Base-by-base conservation (phyloP, 2,797 vertebrate species). In the Danio aesculapii region DNA sequence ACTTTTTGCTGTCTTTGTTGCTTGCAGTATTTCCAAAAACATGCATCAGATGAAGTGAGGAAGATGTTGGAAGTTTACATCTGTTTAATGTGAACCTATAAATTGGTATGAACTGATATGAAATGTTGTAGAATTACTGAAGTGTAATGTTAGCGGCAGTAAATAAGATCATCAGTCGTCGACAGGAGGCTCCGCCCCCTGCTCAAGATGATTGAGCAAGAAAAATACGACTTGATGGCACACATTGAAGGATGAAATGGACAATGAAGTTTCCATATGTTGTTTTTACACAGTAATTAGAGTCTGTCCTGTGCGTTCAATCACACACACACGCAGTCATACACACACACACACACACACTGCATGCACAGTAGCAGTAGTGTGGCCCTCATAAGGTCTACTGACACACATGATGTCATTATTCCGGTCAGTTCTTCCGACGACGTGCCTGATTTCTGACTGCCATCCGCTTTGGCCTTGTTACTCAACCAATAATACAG, bases 221-320 rank as follows among this genome's bases (percentile, higher is more conserved):
- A 91, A 90, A 93, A 92, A 93, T 93, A 83, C 88, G 91, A 92
- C 90, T 94, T 93, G 94, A 93, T 93, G 86, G 91, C 92, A 93
- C 93, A 92, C 90, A 92, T 91, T 92, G 94, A 94, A 92, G 93
- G 92, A 94, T 94, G 94, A 95, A 95, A 95, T 94, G 94, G 94
- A 95, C 95, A 95, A 95, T 95, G 94, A 95, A 95, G 92, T 92
- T 94, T 95, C 94, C 95, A 95, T 95, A 96, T 96, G 95, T 91
- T 95, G 92, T 93, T 94, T 94, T 95, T 93, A 92, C 74, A 88
- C 94, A 93, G 94, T 95, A 95, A 96, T 96, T 96, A 96, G 92
- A 95, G 92, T 93, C 94, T 92, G 94, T 95, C 92, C 63, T 80
- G 53, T 75, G 62, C 10, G 46, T 17, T 77, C 66, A 30, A 13